Conservation (phyloP, 53 echinoderm and acorn worm genomes). For the Hippasteria phrygiana region DNA sequence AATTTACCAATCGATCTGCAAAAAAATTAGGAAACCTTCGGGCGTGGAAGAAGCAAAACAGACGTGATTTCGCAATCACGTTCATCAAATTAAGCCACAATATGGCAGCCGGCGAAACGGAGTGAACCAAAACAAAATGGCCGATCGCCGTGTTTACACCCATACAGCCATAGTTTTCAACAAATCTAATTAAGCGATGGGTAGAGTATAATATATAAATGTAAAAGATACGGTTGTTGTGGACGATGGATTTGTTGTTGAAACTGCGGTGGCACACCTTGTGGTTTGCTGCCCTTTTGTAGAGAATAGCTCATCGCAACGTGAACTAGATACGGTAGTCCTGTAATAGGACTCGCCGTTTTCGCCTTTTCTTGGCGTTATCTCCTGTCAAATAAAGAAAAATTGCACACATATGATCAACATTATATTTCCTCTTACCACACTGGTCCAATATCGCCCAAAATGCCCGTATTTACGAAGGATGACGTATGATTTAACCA, state of each 20-base stretch:
- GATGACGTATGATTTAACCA: slow-evolving; percentile 63
- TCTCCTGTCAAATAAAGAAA: slow-evolving; percentile 79
- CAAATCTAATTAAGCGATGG: background rate
- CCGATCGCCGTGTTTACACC: slow-evolving; percentile 15
- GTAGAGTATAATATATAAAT: background rate
- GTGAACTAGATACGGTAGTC: slow-evolving; percentile 89
- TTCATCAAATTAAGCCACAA: slow-evolving; percentile 3
- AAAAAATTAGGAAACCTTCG: background rate
- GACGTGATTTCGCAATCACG: slow-evolving; percentile 74
- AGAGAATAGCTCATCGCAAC: slow-evolving; percentile 97
- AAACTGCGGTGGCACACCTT: slow-evolving; percentile 80
- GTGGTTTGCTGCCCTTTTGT: slow-evolving; percentile 71
- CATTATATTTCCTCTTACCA: slow-evolving; percentile 58
- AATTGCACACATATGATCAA: slow-evolving; percentile 58
- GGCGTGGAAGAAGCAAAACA: background rate
- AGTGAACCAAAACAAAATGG: slow-evolving; percentile 64
- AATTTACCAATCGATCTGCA: background rate
- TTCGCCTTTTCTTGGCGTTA: slow-evolving; percentile 83
- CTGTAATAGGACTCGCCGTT: slow-evolving; percentile 94
- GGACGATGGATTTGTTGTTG: slow-evolving; percentile 19
- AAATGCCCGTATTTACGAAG: slow-evolving; percentile 45
- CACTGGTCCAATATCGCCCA: slow-evolving; percentile 7
- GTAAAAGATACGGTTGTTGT: slow-evolving; percentile 61
- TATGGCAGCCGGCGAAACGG: slow-evolving; percentile 30
- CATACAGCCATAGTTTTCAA: background rate